phyloP scores from a whole-genome alignment of 1,140 invertebrate species.

The Brachionus sp. region DNA sequence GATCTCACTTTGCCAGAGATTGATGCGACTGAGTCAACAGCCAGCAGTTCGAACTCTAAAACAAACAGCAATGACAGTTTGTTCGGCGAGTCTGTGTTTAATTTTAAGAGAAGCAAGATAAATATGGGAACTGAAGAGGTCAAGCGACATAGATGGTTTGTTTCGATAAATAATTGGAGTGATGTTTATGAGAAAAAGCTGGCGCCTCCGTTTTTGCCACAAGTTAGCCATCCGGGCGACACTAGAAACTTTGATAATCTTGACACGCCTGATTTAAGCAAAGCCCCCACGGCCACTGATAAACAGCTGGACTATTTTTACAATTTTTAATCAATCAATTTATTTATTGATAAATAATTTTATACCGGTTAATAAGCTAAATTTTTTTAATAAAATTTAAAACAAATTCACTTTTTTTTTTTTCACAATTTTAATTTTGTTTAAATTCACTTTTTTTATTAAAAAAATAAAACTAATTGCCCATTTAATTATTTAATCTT shows the following conservation, averaged over 20 bases:
- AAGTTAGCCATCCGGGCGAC: constrained; percentile 7
- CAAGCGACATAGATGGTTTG: constrained; percentile 38
- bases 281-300: neutral
- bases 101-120: neutral
- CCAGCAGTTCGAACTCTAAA: neutral
- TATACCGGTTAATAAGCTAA: neutral
- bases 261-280: constrained; percentile 22
- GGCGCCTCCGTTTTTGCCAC: constrained; percentile 20
- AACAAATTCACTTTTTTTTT: no score
- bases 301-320: constrained; percentile 26
- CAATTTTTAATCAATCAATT: neutral
- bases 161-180: constrained; percentile 7
- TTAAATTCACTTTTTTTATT: no score
- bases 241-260: constrained; percentile 40
- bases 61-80: constrained; percentile 17
- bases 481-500: no score
- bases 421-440: no score
- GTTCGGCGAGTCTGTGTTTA: neutral
- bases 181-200: constrained; percentile 15
- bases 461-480: no score
- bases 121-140: constrained; percentile 33
- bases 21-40: neutral
- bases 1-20: neutral
- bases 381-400: neutral
- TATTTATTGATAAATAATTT: neutral